Conservation (phyloP, 2,113 vertebrate genomes). For the Labeo rohita region DNA sequence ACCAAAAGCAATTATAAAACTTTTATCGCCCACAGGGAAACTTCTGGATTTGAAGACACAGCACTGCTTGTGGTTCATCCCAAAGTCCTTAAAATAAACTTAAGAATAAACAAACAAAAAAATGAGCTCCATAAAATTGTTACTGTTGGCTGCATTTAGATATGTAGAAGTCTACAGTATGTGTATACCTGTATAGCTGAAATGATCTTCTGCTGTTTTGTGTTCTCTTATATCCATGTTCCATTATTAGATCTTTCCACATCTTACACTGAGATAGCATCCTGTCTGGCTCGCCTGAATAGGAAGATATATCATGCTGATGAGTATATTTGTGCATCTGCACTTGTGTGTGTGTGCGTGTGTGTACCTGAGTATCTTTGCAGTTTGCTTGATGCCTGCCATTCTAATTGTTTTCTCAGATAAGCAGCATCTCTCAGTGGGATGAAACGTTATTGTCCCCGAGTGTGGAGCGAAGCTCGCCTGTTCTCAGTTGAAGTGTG, state of each 20-base stretch:
- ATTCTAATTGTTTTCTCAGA: conserved; percentile 33
- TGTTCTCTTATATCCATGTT: conserved; percentile 7
- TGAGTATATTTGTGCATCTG: background rate
- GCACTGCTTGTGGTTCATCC: background rate
- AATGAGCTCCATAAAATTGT: too few relatives aligned
- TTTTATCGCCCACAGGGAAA: background rate
- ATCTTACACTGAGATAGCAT: conserved; percentile 27
- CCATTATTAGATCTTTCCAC: conserved; percentile 25
- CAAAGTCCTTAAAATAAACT: conserved; percentile 13
- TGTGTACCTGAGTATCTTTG: conserved; percentile 32
- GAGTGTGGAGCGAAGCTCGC: conserved; percentile 5
- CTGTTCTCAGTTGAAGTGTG: conserved; percentile 26
- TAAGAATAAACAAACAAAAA: background rate
- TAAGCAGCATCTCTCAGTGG: conserved; percentile 22
- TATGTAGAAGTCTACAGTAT: background rate
- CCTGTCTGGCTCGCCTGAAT: conserved; percentile 29
- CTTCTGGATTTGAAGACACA: conserved; percentile 3
- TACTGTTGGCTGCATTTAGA: background rate
- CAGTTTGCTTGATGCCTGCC: conserved; percentile 10
- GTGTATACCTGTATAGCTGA: background rate
- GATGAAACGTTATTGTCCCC: conserved; percentile 28
- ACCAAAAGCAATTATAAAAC: conserved; percentile 15
- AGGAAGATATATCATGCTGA: background rate
- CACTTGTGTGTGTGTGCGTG: background rate
- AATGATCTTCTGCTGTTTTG: conserved; percentile 3